A percentile compares a stretch with the other conserved stretches of the same genome.
Evolutionary conservation across 2,113 vertebrate genomes (phyloP).

Genomic region (Cyprinodon tularosa): DNA sequence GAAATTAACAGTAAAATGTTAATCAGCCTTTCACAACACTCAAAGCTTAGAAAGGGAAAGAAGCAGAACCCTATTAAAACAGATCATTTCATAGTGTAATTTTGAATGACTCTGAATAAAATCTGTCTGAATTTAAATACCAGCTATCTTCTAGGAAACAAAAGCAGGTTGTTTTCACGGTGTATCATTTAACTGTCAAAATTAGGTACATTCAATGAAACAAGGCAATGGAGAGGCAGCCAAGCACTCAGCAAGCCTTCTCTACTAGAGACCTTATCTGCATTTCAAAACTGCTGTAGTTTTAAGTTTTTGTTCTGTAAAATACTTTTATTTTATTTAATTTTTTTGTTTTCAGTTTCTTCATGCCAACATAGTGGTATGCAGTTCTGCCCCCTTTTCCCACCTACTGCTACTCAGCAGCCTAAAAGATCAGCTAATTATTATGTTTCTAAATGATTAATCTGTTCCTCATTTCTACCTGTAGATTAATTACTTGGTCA

Average conservation of each 20-base stretch:
- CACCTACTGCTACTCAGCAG: background rate
- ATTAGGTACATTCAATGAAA: background rate
- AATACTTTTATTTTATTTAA: background rate
- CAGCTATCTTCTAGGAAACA: background rate
- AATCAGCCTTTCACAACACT: conserved; percentile 14
- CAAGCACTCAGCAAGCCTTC: background rate
- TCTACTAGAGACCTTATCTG: background rate
- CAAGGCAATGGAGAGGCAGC: background rate
- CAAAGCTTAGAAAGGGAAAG: conserved; percentile 2
- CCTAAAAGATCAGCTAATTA: background rate
- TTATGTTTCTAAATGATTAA: no score
- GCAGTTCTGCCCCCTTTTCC: background rate
- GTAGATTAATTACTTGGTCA: no score
- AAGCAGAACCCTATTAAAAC: conserved; percentile 16
- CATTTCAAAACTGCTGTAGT: background rate
- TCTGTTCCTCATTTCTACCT: no score
- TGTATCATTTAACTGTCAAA: conserved; percentile 3
- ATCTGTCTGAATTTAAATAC: background rate
- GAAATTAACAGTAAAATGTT: background rate
- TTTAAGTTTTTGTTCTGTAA: background rate
- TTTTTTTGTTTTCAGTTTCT: background rate
- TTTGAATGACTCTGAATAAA: conserved; percentile 3
- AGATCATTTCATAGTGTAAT: conserved; percentile 8
- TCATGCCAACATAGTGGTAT: background rate
- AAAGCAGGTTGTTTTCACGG: background rate